These are phyloP conservation scores for Edolisoma coerulescens DNA, from an alignment of 2,113 vertebrate genomes.

Conservation along the genomic window DNA sequence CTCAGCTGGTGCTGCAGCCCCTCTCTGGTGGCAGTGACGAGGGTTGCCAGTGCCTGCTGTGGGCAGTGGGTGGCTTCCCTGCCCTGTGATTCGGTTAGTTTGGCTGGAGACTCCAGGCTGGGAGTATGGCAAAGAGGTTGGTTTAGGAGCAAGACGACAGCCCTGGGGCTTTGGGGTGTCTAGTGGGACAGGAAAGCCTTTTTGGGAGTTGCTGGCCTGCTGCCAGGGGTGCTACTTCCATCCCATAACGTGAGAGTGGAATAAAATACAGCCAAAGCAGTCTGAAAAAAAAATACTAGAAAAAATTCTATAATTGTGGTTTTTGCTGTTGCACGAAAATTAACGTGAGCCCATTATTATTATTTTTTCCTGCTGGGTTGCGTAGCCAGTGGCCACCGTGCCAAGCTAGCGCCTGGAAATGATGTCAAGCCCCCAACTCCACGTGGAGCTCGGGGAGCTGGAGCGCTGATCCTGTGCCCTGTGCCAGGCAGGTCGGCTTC, in stretches of 20 bases:
- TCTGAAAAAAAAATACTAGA: not conserved
- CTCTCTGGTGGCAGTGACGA: not conserved
- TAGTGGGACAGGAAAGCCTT: fast-evolving
- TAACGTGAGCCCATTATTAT: not conserved
- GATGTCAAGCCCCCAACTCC: not conserved
- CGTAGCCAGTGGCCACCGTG: fast-evolving
- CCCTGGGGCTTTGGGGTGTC: not conserved
- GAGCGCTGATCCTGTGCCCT: fast-evolving
- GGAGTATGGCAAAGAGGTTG: not conserved
- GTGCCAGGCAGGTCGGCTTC: not conserved
- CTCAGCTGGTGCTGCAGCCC: not conserved
- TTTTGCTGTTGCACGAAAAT: not conserved
- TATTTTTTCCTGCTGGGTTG: not conserved
- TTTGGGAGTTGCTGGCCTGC: not conserved
- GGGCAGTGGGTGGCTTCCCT: not conserved
- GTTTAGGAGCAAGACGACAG: not conserved
- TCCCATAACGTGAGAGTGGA: not conserved
- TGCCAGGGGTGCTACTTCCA: not conserved
- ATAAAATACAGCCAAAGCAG: not conserved
- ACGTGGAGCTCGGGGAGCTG: fast-evolving
- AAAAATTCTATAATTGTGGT: not conserved
- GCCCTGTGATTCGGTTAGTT: fast-evolving
- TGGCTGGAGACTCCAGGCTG: not conserved
- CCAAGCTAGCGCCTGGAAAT: conserved; percentile 10
- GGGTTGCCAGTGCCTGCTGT: not conserved